Base-by-base conservation (phyloP, 1,140 invertebrate genomes). In the Panagrolaimus sp. region DNA sequence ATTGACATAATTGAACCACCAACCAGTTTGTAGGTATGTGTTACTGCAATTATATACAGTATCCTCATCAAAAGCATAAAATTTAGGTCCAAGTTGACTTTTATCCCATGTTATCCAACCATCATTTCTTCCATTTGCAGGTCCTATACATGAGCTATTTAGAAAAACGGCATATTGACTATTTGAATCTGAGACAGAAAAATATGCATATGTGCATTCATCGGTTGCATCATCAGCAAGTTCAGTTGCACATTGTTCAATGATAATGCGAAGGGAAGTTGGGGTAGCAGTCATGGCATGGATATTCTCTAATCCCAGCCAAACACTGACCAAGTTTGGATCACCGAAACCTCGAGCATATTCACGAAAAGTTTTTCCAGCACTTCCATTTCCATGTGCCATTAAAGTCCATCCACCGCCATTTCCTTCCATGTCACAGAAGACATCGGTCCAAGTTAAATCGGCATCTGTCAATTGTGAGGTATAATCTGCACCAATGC, bases 401-500 rank as follows among this genome's bases (percentile, higher is more conserved):
- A 58, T 58, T 26, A 58, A 28, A 3, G 52, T 58, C 52, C 52
- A 58, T 58, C 52, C 52, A 58, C 52, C 52, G 5, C 52, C 52
- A 7, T 58, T 58, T 21, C 10, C 4, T 3, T n/a, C n/a, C 52
- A 58, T 58, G 2, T 58, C 52, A 58, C 52, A 58, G 8, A 58
- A 58, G 1, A 58, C 52, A n/a, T 58, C 1, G 1, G 28, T 28
- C n/a, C 28, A 26, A 17, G 10, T 58, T 26, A 26, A 21, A 17
- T 21, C 28, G 3, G n/a, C 21, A 24, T 58, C 52, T 28, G 52
- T 58, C 52, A 12, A 12, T 4, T 58, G 52, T 28, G 7, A 38
- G 7, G 32, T 38, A 21, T 58, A 58, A 26, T 58, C 14, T 8
- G 52, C 52, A 2, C 52, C 52, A 21, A 58, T 58, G 17, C 21